These are phyloP conservation scores for Brenthis ino DNA, from an alignment of 2,888 invertebrate genomes.

Conservation along the genomic window DNA sequence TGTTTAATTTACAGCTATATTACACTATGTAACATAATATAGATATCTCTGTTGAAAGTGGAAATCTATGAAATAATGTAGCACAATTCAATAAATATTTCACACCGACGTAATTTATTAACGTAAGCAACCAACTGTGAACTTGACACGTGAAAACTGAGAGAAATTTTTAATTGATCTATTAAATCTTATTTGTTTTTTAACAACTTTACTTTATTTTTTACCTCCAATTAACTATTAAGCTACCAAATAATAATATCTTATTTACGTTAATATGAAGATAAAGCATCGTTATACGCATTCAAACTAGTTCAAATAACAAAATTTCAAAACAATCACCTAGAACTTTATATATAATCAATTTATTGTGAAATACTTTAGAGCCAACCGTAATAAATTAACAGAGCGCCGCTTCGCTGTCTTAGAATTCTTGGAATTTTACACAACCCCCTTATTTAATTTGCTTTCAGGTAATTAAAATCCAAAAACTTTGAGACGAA, in stretches of 20 bases:
- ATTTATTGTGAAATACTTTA: slow-evolving; percentile 37
- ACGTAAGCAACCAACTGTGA: slow-evolving; percentile 20
- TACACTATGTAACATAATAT: too few relatives aligned
- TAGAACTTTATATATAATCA: slow-evolving; percentile 29
- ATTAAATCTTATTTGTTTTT: slow-evolving; percentile 1
- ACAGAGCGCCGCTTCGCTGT: slow-evolving; percentile 30
- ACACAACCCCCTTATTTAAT: slow-evolving; percentile 66
- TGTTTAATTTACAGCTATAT: too few relatives aligned
- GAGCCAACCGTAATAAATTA: slow-evolving; percentile 39
- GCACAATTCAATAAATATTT: slow-evolving; percentile 5
- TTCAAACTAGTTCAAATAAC: background rate
- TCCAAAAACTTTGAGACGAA: slow-evolving; percentile 77
- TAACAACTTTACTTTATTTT: background rate
- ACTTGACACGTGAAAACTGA: slow-evolving; percentile 18
- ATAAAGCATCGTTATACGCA: too few relatives aligned
- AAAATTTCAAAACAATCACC: slow-evolving; percentile 24
- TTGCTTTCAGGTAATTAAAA: slow-evolving; percentile 80
- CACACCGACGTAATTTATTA: slow-evolving; percentile 16
- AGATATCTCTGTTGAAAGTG: too few relatives aligned
- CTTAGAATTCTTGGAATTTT: slow-evolving; percentile 39
- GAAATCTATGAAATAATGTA: background rate
- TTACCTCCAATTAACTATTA: background rate
- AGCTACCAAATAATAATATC: too few relatives aligned
- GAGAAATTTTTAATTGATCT: slow-evolving; percentile 24
- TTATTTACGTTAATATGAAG: too few relatives aligned